A percentile compares a stretch with the other conserved stretches of the same genome.
Evolutionary conservation across 2,113 vertebrate genomes (phyloP).

Genomic region (Myotis yumanensis): DNA sequence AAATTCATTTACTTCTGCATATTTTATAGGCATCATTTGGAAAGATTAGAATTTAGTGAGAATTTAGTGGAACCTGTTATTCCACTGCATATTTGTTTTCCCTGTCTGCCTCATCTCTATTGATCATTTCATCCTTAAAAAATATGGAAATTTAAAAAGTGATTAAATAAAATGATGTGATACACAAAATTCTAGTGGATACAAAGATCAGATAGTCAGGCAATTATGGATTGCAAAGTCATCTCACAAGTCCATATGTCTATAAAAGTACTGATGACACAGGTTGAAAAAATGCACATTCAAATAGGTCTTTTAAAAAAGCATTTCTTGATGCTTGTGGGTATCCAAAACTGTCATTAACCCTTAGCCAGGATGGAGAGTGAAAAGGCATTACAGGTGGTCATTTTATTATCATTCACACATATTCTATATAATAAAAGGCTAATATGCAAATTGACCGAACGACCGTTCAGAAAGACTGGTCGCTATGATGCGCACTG

Average conservation of each 20-base stretch:
- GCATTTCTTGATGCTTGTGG: background rate
- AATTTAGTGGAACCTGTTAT: background rate
- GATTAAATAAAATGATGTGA: background rate
- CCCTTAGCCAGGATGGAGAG: background rate
- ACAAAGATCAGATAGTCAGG: background rate
- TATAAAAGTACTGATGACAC: background rate
- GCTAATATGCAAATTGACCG: too few species aligned
- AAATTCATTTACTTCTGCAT: background rate
- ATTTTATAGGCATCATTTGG: conserved; percentile 3
- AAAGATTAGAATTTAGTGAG: conserved; percentile 26
- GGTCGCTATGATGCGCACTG: too few species aligned
- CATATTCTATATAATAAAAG: background rate
- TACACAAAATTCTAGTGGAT: background rate
- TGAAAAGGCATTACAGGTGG: background rate
- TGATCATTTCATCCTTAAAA: background rate
- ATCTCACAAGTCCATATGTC: background rate
- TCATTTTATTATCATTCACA: background rate
- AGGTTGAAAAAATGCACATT: background rate
- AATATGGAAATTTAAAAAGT: background rate
- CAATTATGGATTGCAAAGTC: conserved; percentile 10
- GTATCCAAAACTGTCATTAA: background rate
- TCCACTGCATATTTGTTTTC: background rate
- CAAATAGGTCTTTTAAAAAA: background rate
- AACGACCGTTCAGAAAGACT: too few species aligned
- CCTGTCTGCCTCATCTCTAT: background rate